Evolutionary conservation across 2,888 invertebrate genomes (phyloP).

Genomic region (Pristionchus mayeri): DNA sequence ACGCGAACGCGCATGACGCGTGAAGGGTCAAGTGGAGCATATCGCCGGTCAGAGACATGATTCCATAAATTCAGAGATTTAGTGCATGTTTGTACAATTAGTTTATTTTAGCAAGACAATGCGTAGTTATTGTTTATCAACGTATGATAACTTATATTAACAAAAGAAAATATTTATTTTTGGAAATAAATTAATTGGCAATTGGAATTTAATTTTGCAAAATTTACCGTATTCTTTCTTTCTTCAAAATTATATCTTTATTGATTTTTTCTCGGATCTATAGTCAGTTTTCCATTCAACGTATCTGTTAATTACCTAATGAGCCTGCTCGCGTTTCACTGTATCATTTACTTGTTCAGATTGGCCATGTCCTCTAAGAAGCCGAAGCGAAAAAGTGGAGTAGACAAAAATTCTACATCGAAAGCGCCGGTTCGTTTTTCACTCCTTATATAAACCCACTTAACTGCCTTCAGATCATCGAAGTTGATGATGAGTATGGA

Average conservation of each 20-base stretch:
- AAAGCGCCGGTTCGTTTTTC: neutral
- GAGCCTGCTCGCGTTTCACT: neutral
- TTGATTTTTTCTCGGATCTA: neutral
- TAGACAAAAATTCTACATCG: neutral
- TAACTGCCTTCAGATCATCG: neutral
- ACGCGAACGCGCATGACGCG: too few relatives aligned
- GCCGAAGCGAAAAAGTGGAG: conserved; percentile 17
- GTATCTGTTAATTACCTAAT: neutral
- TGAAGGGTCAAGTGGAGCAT: too few relatives aligned
- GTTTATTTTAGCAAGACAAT: too few relatives aligned
- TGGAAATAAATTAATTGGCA: neutral
- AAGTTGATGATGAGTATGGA: conserved; percentile 28
- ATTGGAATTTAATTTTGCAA: neutral
- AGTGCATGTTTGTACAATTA: too few relatives aligned
- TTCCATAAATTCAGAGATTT: too few relatives aligned
- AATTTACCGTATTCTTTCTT: neutral
- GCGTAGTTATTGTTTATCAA: too few relatives aligned
- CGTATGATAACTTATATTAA: neutral
- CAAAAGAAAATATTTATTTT: neutral
- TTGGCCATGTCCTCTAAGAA: conserved; percentile 6
- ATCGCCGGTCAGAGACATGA: too few relatives aligned
- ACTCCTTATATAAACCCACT: neutral
- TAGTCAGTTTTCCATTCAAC: neutral
- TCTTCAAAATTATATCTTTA: neutral
- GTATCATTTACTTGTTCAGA: neutral